Percentiles rank a stretch among this genome's conserved stretches.
Evolutionary conservation across 2,888 invertebrate species (phyloP).

Genomic region (Sinelater perroti): DNA sequence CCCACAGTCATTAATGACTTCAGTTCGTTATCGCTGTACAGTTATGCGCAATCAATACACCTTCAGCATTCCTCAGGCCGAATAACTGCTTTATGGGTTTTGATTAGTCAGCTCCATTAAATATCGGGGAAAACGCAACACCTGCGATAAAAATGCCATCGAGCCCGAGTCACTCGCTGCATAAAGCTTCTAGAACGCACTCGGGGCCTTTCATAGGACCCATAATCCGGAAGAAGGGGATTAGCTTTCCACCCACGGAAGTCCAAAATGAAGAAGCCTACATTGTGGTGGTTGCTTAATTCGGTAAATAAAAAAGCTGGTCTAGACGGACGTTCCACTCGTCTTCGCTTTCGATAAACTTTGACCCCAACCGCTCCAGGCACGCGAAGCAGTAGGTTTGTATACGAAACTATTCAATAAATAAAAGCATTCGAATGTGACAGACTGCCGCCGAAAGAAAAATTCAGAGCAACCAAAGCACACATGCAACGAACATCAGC

Average conservation of each 20-base stretch:
- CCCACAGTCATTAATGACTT: conserved; percentile 5
- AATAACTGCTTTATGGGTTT: too few relatives aligned
- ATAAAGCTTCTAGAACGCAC: too few relatives aligned
- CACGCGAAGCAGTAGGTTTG: too few relatives aligned
- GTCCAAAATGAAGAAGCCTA: conserved; percentile 4
- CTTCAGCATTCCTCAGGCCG: too few relatives aligned
- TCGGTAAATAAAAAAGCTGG: not conserved
- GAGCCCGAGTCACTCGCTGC: too few relatives aligned
- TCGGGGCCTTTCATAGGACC: too few relatives aligned
- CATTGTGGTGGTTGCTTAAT: not conserved
- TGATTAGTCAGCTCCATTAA: too few relatives aligned
- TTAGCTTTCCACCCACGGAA: conserved; percentile 5
- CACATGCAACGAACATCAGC: too few relatives aligned
- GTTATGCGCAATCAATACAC: too few relatives aligned
- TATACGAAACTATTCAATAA: not conserved
- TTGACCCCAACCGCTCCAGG: not conserved
- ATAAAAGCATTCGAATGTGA: not conserved
- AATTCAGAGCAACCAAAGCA: not conserved
- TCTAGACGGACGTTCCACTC: not conserved
- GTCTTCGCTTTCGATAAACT: not conserved
- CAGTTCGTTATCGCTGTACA: too few relatives aligned
- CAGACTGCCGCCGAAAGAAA: not conserved
- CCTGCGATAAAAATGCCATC: too few relatives aligned
- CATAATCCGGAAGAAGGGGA: conserved; percentile 8
- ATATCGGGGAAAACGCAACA: too few relatives aligned